Base-by-base conservation (phyloP, 2,113 vertebrate genomes). In the Dolichallabes microphthalmus region DNA sequence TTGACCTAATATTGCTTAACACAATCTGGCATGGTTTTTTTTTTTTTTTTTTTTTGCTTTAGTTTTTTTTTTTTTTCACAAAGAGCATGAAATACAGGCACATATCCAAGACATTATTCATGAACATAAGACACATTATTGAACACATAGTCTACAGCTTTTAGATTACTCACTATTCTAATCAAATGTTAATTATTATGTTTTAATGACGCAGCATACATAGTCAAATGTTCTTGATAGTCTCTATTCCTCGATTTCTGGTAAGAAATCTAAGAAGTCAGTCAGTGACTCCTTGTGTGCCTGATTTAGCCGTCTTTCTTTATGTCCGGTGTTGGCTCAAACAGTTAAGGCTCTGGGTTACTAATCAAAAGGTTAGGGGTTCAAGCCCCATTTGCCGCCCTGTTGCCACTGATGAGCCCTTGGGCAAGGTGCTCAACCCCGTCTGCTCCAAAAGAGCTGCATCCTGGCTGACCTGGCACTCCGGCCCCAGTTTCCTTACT, bases 21-120 rank as follows among this genome's bases (percentile, higher is more conserved):
- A 95, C 92, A 93, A 92, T 92, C 85, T 90, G 96, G 97, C 97
- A 96, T 95, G 97, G 95, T 92, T 92, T 92, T 93, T 2, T 45
- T 45, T 45, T 45, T 39, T 39, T 3, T 39, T 39, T 39, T 45
- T 6, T 39, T 39, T 39, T 4, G 39, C 6, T 39, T 39, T 39
- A n/a, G 39, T 39, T 39, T 39, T 45, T 6, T 45, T 45, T 45
- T 8, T 6, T 52, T 92, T 93, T 94, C 93, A 93, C 73, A 91
- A 90, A 94, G 89, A 94, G 98, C 98, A 99, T 99, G 98, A 87
- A 77, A 61, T 60, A 50, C 55, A 15, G 30, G 82, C 53, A 85
- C 80, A 73, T 82, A 76, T 84, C 73, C 13, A 80, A 66, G 20
- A 82, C 22, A 83, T 84, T 53, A 71, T 64, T 84, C 66, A 79